phyloP scores from a whole-genome alignment of 2,888 invertebrate genomes.

The Entomobrya multifasciata region DNA sequence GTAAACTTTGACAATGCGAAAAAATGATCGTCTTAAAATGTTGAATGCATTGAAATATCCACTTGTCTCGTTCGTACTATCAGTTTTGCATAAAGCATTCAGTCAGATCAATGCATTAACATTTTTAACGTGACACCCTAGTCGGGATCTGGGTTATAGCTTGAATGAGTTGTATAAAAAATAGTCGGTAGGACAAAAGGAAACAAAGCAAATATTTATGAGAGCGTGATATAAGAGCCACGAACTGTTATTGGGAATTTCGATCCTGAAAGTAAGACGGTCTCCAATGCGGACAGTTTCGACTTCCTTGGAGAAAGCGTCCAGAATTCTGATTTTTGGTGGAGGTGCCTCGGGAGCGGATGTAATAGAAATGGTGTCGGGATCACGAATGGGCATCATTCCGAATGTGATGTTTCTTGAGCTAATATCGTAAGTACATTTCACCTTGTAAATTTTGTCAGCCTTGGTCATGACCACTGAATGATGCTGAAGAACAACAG shows the following conservation, averaged over 20 bases:
- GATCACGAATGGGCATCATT: constrained; percentile 98
- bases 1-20: neutral
- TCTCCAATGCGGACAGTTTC: constrained; percentile 97
- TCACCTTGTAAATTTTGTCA: constrained; percentile 97
- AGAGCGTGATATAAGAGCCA: constrained; percentile 74
- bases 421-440: constrained; percentile 97
- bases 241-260: constrained; percentile 97
- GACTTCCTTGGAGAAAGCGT: constrained; percentile 92
- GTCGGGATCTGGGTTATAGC: constrained; percentile 57
- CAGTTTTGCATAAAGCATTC: constrained; percentile 61
- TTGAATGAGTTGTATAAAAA: constrained; percentile 12
- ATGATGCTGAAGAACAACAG: constrained; percentile 96
- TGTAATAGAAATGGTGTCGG: constrained; percentile 97
- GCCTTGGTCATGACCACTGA: constrained; percentile 98
- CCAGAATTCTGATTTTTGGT: constrained; percentile 95
- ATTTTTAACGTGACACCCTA: constrained; percentile 44
- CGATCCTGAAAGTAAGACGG: constrained; percentile 96
- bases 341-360: constrained; percentile 97
- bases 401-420: constrained; percentile 98
- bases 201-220: neutral
- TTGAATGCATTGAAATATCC: neutral
- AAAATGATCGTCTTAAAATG: constrained; percentile 9
- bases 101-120: too few species aligned
- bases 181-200: constrained; percentile 41
- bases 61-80: neutral